phyloP scores from a whole-genome alignment of 2,797 vertebrate genomes.

The Micromesistius poutassou region DNA sequence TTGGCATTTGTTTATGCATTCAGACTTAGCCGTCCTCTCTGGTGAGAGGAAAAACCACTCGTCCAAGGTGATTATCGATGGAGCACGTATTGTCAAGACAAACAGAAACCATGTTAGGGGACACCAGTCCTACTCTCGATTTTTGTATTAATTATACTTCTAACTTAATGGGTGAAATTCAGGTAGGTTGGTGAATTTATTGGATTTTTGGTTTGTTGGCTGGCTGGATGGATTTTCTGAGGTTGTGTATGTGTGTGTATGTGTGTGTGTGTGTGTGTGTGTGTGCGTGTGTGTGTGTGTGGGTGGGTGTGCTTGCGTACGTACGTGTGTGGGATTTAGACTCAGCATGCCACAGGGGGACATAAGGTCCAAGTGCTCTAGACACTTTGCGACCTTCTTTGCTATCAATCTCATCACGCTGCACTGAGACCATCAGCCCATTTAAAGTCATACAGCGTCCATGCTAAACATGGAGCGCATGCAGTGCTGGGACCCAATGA shows the following conservation, averaged over 20 bases:
- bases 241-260: not conserved
- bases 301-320: not conserved
- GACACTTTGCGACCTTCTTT: not conserved
- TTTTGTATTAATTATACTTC: not conserved
- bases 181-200: not conserved
- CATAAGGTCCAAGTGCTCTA: not conserved
- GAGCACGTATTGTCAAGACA: not conserved
- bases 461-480: not conserved
- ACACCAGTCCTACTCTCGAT: not conserved
- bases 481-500: not conserved
- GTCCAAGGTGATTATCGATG: slow-evolving; percentile 3
- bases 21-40: not conserved
- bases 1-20: not conserved
- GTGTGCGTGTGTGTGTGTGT: not conserved
- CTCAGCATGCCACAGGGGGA: not conserved
- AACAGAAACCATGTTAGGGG: not conserved
- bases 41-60: not conserved
- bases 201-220: too few relatives aligned
- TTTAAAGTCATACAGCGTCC: not conserved
- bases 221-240: too few relatives aligned
- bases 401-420: not conserved
- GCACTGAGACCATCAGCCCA: not conserved
- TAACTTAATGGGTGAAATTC: not conserved
- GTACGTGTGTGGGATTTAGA: not conserved
- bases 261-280: not conserved